Conservation (phyloP, 2,888 invertebrate species). For the Pyrochroa serraticornis region DNA sequence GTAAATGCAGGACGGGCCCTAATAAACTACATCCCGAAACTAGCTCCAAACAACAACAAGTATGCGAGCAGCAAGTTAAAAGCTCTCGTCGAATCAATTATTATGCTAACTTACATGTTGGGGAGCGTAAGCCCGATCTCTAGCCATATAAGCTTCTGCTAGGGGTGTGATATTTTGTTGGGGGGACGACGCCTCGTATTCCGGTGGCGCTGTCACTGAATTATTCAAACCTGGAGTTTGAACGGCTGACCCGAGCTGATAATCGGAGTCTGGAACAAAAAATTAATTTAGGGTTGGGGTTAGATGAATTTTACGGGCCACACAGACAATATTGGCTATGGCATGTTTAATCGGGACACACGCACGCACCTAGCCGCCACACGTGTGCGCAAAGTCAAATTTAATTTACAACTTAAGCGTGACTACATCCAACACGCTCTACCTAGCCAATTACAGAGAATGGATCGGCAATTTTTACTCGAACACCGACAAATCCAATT, state of each 20-base stretch:
- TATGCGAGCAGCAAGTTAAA: constrained; percentile 26
- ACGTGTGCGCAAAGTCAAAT: too few species aligned
- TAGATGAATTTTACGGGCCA: too few species aligned
- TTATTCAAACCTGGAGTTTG: constrained; percentile 67
- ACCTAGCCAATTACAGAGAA: too few species aligned
- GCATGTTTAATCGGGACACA: too few species aligned
- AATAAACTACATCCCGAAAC: constrained; percentile 26
- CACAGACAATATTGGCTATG: too few species aligned
- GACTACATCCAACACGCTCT: too few species aligned
- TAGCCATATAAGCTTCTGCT: constrained; percentile 55
- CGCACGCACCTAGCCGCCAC: too few species aligned
- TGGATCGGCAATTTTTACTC: too few species aligned
- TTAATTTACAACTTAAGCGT: too few species aligned
- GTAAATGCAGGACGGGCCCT: constrained; percentile 27
- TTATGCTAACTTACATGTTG: constrained; percentile 54
- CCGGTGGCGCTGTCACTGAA: constrained; percentile 50
- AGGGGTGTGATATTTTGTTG: constrained; percentile 50
- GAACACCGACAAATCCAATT: too few species aligned
- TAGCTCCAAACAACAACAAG: constrained; percentile 28
- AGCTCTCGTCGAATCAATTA: constrained; percentile 40
- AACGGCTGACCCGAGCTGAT: constrained; percentile 73
- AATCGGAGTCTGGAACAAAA: constrained; percentile 67
- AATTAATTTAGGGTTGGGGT: not conserved
- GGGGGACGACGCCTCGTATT: constrained; percentile 48
- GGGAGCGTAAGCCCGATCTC: constrained; percentile 53